Conservation (phyloP, 2,797 vertebrate genomes). For the Florisuga fusca region DNA sequence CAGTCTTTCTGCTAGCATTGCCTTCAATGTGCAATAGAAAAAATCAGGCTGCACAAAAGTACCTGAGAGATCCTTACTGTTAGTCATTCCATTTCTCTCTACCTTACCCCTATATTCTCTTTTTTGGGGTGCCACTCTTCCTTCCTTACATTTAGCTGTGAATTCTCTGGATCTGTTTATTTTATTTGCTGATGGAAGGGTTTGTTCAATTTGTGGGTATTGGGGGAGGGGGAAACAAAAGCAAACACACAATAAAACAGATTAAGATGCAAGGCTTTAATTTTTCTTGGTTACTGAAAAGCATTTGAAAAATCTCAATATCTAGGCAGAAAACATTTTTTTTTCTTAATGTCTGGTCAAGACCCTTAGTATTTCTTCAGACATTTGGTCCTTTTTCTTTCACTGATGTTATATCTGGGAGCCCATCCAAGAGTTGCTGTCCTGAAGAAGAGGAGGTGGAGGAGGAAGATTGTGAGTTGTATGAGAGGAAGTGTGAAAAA, state of each 20-base stretch:
- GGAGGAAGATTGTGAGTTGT: neutral
- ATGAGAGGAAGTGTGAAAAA: constrained; percentile 35
- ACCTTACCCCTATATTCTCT: neutral
- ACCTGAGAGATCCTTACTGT: neutral
- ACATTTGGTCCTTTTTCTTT: neutral
- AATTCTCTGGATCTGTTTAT: neutral
- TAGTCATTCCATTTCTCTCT: neutral
- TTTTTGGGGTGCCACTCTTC: neutral
- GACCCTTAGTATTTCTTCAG: neutral
- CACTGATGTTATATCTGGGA: neutral
- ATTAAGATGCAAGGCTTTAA: neutral
- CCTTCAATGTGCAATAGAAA: neutral
- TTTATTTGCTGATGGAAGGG: neutral
- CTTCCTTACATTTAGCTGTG: neutral
- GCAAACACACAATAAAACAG: neutral
- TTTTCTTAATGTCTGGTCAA: neutral
- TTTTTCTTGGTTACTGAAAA: neutral
- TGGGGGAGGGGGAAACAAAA: neutral
- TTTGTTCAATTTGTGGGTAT: neutral
- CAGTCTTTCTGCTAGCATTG: neutral
- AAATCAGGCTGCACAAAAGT: neutral
- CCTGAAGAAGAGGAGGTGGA: constrained; percentile 8
- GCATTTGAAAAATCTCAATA: neutral
- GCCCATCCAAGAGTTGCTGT: constrained; percentile 2
- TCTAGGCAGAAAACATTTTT: neutral